Conservation (phyloP, 2,113 vertebrate species). For the Chelonoidis abingdonii region DNA sequence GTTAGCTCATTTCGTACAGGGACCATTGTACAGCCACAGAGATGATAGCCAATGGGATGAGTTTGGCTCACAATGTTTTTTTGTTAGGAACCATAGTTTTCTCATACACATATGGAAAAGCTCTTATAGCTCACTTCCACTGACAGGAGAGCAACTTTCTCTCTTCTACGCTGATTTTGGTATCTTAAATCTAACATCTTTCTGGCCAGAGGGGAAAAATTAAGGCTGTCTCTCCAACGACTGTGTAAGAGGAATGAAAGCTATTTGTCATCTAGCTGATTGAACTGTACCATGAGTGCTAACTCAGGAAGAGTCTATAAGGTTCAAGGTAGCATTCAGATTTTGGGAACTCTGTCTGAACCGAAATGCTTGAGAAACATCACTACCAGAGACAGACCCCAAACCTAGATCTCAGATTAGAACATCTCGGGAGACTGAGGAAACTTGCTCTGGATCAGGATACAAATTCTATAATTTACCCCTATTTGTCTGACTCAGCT, state of each 20-base stretch:
- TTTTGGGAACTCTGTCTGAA: background rate
- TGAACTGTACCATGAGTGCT: rapidly evolving
- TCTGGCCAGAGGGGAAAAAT: background rate
- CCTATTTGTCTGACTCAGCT: background rate
- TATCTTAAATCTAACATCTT: background rate
- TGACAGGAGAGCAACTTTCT: background rate
- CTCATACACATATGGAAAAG: background rate
- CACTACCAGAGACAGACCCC: no score
- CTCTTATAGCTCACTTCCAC: background rate
- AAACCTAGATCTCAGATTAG: background rate
- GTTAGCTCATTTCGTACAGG: background rate
- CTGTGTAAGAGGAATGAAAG: rapidly evolving
- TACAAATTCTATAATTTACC: background rate
- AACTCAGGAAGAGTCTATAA: background rate
- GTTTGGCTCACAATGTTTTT: background rate
- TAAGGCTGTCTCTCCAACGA: rapidly evolving
- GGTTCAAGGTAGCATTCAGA: background rate
- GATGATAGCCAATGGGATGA: background rate
- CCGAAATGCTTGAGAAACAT: background rate
- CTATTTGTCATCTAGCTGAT: rapidly evolving
- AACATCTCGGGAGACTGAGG: background rate
- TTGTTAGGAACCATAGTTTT: background rate
- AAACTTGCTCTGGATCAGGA: background rate
- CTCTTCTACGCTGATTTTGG: background rate
- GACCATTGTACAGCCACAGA: background rate